Conservation (phyloP, 2,888 invertebrate species). For the Conistra vaccinii region DNA sequence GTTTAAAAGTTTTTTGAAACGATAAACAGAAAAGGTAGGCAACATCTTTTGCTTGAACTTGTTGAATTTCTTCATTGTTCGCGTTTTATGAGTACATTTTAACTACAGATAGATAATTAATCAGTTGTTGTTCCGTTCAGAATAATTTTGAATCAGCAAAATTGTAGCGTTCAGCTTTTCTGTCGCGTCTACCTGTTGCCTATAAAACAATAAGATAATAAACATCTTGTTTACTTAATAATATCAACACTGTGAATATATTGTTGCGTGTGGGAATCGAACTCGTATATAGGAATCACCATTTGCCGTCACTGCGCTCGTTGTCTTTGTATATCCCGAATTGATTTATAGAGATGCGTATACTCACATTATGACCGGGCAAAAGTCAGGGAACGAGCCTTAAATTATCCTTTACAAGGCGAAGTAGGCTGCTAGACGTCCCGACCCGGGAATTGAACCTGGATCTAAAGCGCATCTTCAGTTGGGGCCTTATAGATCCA, state of each 20-base stretch:
- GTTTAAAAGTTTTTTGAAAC: conserved; percentile 20
- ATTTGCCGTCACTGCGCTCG: neutral
- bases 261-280: conserved; percentile 2
- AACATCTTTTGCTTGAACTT: conserved; percentile 29
- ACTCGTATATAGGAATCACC: neutral
- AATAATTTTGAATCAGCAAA: neutral
- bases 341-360: neutral
- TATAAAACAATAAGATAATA: conserved; percentile 12
- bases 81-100: neutral
- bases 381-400: neutral
- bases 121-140: neutral
- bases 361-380: too few relatives aligned
- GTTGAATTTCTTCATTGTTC: conserved; percentile 1
- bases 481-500: neutral
- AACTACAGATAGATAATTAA: neutral
- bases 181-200: neutral
- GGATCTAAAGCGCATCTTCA: neutral
- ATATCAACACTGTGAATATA: neutral
- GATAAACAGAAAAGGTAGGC: conserved; percentile 39
- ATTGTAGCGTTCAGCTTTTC: neutral
- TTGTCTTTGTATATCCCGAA: neutral
- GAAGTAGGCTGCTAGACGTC: too few relatives aligned
- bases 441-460: neutral
- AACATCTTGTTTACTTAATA: neutral
- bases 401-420: neutral